Conservation (phyloP, 1,140 invertebrate species). For the Chelonus insularis region DNA sequence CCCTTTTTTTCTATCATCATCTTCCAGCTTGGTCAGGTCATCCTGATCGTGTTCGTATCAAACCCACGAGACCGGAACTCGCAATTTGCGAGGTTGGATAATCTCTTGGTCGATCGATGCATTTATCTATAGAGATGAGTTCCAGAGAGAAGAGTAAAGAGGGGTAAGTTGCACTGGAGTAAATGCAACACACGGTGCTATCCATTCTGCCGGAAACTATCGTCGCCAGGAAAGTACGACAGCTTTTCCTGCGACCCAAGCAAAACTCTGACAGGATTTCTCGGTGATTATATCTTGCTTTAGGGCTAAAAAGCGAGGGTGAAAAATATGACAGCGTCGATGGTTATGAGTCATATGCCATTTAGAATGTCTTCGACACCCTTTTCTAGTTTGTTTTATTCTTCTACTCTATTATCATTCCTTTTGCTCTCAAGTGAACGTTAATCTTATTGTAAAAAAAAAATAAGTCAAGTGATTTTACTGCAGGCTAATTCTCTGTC, state of each 20-base stretch:
- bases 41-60: slow-evolving; percentile 17
- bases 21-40: neutral
- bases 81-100: slow-evolving; percentile 27
- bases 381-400: no score
- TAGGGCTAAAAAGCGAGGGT: neutral
- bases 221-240: neutral
- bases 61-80: slow-evolving; percentile 30
- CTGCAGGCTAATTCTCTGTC: no score
- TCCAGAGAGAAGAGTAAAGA: neutral
- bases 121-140: slow-evolving; percentile 11
- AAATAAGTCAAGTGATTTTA: no score
- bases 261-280: neutral
- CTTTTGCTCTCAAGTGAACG: no score
- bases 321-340: neutral
- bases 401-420: no score
- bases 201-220: slow-evolving; percentile 1
- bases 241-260: neutral
- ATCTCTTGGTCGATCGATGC: slow-evolving; percentile 23
- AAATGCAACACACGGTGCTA: neutral
- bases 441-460: no score
- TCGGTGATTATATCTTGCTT: neutral
- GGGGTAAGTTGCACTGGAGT: neutral
- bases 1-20: neutral
- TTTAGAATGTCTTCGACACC: neutral
- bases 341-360: neutral